A percentile compares a stretch with the other conserved stretches of the same genome.
Evolutionary conservation across 2,113 vertebrate species (phyloP).

Genomic region (Platichthys flesus): DNA sequence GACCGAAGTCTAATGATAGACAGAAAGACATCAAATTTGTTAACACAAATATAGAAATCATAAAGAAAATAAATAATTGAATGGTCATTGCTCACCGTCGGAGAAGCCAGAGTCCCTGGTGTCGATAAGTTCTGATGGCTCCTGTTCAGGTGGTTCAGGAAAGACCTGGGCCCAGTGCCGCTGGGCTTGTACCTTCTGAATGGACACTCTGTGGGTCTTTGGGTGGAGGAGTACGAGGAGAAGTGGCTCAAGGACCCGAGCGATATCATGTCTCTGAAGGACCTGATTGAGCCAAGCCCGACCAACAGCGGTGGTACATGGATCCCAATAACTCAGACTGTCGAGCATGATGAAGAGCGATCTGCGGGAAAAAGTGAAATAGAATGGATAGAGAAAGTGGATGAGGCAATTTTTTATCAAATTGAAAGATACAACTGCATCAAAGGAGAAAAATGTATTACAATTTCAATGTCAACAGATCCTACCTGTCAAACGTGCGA

Average conservation of each 20-base stretch:
- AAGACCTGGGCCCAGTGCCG: slow-evolving; percentile 87
- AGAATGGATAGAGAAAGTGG: neutral
- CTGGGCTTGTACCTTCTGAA: slow-evolving; percentile 95
- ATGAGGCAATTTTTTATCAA: neutral
- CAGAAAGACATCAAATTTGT: slow-evolving; percentile 1
- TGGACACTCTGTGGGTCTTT: slow-evolving; percentile 96
- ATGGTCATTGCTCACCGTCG: slow-evolving; percentile 82
- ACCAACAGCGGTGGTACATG: slow-evolving; percentile 93
- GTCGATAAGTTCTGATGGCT: slow-evolving; percentile 73
- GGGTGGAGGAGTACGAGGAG: slow-evolving; percentile 95
- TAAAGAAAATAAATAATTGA: neutral
- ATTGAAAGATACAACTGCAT: neutral
- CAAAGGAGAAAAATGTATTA: too few relatives aligned
- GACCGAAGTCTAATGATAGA: slow-evolving; percentile 77
- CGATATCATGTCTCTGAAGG: slow-evolving; percentile 97
- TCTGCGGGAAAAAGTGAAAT: slow-evolving; percentile 70
- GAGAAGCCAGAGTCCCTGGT: slow-evolving; percentile 84
- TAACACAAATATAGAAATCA: neutral
- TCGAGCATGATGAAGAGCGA: slow-evolving; percentile 99
- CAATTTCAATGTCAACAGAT: neutral
- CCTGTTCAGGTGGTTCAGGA: slow-evolving; percentile 66
- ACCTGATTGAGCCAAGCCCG: slow-evolving; percentile 98
- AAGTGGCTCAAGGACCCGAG: slow-evolving; percentile 94
- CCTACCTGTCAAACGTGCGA: slow-evolving; percentile 96
- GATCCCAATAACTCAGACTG: slow-evolving; percentile 94